A percentile compares a stretch with the other conserved stretches of the same genome.
Evolutionary conservation across 2,113 vertebrate genomes (phyloP).

Genomic region (Calidris pugnax): DNA sequence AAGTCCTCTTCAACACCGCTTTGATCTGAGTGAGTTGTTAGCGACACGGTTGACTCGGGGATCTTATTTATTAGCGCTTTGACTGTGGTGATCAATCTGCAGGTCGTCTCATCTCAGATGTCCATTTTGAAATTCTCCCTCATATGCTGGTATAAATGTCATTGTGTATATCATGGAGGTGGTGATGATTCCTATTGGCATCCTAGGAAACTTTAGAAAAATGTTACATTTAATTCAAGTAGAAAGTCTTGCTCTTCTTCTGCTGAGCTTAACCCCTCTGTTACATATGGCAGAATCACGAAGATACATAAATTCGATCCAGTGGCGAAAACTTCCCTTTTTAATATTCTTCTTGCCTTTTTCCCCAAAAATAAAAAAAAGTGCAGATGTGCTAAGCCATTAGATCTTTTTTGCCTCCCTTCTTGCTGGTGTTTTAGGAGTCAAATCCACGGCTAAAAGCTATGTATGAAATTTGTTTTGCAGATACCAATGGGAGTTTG

Average conservation of each 20-base stretch:
- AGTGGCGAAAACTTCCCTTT: not conserved
- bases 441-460: not conserved
- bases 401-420: not conserved
- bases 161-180: not conserved
- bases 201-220: not conserved
- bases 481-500: not conserved
- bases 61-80: not conserved
- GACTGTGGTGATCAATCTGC: not conserved
- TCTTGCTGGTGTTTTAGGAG: not conserved
- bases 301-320: not conserved
- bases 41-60: not conserved
- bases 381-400: not conserved
- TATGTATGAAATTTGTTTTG: not conserved
- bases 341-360: no score
- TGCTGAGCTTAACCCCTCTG: not conserved
- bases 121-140: not conserved
- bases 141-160: not conserved
- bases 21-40: not conserved
- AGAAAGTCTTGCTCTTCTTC: not conserved
- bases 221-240: not conserved
- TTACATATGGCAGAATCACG: not conserved
- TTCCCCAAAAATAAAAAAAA: no score
- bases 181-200: not conserved
- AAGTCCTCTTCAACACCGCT: not conserved
- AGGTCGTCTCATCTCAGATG: not conserved